phyloP scores from a whole-genome alignment of 2,113 vertebrate species.

The Synchiropus splendidus region DNA sequence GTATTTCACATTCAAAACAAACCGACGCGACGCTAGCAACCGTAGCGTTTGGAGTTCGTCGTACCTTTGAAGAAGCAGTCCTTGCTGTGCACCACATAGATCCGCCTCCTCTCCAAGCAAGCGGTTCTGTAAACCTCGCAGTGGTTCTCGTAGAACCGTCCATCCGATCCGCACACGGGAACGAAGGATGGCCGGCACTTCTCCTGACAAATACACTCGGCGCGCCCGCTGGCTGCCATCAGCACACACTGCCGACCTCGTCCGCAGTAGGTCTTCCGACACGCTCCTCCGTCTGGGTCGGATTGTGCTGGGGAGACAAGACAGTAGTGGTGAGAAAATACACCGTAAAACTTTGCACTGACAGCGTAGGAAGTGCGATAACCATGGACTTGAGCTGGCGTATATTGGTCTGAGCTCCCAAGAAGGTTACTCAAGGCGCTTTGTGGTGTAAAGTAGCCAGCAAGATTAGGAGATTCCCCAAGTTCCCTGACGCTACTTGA shows the following conservation, averaged over 20 bases:
- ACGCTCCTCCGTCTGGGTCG: conserved; percentile 50
- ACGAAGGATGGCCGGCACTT: conserved; percentile 77
- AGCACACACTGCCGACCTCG: conserved; percentile 75
- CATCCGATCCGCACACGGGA: conserved; percentile 88
- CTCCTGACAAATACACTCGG: conserved; percentile 76
- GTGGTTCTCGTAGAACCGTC: conserved; percentile 88
- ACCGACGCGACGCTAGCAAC: too few relatives aligned
- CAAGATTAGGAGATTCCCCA: too few relatives aligned
- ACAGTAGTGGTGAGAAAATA: not conserved
- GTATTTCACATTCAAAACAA: too few relatives aligned
- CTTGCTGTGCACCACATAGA: conserved; percentile 79
- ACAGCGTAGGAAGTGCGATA: too few relatives aligned
- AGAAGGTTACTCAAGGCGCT: too few relatives aligned
- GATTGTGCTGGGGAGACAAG: conserved; percentile 50
- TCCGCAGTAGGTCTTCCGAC: conserved; percentile 71
- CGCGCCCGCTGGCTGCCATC: conserved; percentile 62
- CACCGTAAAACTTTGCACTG: too few relatives aligned
- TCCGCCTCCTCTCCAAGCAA: conserved; percentile 76
- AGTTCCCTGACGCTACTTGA: too few relatives aligned
- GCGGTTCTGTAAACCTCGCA: conserved; percentile 84
- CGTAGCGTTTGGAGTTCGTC: not conserved
- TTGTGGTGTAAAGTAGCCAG: too few relatives aligned
- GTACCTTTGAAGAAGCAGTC: conserved; percentile 96
- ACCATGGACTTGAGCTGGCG: too few relatives aligned
- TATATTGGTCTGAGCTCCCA: too few relatives aligned